Base-by-base conservation (phyloP, 2,888 invertebrate genomes). In the Tenthredo distinguenda region DNA sequence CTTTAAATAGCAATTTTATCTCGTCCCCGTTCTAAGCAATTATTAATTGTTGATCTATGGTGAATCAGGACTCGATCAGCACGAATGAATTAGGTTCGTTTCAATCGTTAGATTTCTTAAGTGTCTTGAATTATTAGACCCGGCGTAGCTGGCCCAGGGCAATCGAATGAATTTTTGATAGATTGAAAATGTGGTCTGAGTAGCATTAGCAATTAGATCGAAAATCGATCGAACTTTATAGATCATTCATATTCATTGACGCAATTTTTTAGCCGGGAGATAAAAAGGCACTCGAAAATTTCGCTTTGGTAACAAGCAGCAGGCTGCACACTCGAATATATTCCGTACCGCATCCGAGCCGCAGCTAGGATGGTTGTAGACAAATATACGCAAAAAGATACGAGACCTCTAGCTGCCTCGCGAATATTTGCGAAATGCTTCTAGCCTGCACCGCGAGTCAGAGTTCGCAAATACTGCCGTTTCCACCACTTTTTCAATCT, bases 391-490 rank as follows among this genome's bases (percentile, higher is more conserved):
- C 37, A 37, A 37, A 71, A 37, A 71, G 18, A 71, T 71, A 71
- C 7, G 7, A 71, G 34, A 37, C 37, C 37, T 37, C 71, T 71
- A n/a, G 71, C 37, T 37, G 71, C 34, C 34, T 71, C 0, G 37
- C n/a, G n/a, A 71, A 37, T 71, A 71, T 71, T 71, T 71, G 71
- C 71, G n/a, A 34, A 71, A 71, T 71, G 37, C 71, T 71, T 71
- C 15, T 1, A 47, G 76, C 76, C 47, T 15, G 47, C 2, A 3
- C 43, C n/a, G 9, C n/a, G 9, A 3, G 6, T 40, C 47, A 31
- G 2, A 43, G 21, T 47, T 37, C 15, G 43, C 47, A 76, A 76
- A 76, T 76, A 76, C 31, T 55, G n/a, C 6, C n/a, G n/a, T 15
- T 18, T 18, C 40, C 34, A 71, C 71, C 34, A 71, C 71, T 18